These are phyloP conservation scores for Bhutanitis thaidina DNA, from an alignment of 2,888 invertebrate species.

Conservation along the genomic window DNA sequence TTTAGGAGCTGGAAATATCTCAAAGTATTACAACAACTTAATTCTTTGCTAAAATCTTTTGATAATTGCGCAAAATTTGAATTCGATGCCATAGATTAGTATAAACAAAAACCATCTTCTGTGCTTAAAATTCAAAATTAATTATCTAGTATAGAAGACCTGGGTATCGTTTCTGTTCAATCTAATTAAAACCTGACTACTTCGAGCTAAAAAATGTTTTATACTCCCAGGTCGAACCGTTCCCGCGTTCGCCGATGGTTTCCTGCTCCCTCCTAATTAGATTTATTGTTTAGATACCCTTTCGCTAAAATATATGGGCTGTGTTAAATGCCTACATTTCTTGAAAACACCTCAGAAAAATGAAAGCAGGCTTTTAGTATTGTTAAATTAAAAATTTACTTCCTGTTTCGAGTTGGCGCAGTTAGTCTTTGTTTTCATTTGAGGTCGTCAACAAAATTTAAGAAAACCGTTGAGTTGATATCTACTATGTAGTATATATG, in stretches of 20 bases:
- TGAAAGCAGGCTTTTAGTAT: background rate
- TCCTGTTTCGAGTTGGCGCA: background rate
- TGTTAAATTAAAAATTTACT: background rate
- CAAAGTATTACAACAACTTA: no score
- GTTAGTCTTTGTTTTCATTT: no score
- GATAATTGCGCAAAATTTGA: no score
- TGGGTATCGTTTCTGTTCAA: background rate
- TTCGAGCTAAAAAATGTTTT: background rate
- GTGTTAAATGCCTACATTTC: slow-evolving; percentile 7
- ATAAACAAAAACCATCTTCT: no score
- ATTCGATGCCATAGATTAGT: no score
- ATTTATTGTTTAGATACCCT: slow-evolving; percentile 18
- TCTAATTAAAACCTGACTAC: slow-evolving; percentile 6
- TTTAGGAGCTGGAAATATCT: no score
- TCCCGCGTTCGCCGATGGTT: slow-evolving; percentile 9
- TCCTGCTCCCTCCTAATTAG: slow-evolving; percentile 15
- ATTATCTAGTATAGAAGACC: background rate
- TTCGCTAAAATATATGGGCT: slow-evolving; percentile 15
- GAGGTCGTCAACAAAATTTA: no score
- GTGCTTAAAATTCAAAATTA: background rate
- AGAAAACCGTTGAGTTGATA: no score
- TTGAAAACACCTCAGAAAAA: slow-evolving; percentile 3
- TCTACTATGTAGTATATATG: no score
- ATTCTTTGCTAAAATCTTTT: no score
- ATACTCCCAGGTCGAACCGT: background rate